Evolutionary conservation across 2,113 vertebrate species (phyloP).

Genomic region (Silurus glanis): DNA sequence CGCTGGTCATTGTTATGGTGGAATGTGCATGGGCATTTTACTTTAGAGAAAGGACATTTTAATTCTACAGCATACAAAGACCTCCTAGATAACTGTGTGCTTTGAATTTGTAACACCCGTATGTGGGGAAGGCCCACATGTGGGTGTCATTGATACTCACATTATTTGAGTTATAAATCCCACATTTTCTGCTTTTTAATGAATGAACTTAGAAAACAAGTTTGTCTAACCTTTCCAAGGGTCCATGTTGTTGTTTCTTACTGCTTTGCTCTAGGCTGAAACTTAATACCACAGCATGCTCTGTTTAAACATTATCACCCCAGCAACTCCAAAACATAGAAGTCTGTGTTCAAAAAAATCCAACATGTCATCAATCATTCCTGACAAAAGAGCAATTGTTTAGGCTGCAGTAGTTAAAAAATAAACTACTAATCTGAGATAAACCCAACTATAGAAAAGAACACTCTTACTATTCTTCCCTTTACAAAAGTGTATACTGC

Average conservation of each 20-base stretch:
- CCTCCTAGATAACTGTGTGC: too few relatives aligned
- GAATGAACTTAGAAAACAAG: slow-evolving; percentile 60
- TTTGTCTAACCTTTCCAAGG: slow-evolving; percentile 69
- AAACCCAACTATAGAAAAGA: background rate
- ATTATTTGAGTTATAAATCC: slow-evolving; percentile 58
- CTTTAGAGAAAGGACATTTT: too few relatives aligned
- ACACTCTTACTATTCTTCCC: too few relatives aligned
- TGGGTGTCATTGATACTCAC: background rate
- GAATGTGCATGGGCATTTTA: too few relatives aligned
- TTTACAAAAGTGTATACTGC: too few relatives aligned
- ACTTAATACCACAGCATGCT: slow-evolving; percentile 62
- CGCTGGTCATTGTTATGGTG: too few relatives aligned
- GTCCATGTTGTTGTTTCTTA: slow-evolving; percentile 56
- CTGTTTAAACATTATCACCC: slow-evolving; percentile 78
- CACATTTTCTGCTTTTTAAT: slow-evolving; percentile 61
- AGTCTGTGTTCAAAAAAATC: slow-evolving; percentile 69
- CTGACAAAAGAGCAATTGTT: slow-evolving; percentile 74
- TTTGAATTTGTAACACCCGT: too few relatives aligned
- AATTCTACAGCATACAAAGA: too few relatives aligned
- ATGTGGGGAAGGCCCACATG: too few relatives aligned
- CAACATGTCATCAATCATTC: slow-evolving; percentile 73
- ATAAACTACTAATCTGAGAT: background rate
- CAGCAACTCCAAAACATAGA: slow-evolving; percentile 73
- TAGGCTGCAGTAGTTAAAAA: slow-evolving; percentile 48
- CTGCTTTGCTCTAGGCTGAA: slow-evolving; percentile 66